Conservation (phyloP, 2,888 invertebrate genomes). For the Liodrosophila aerea region DNA sequence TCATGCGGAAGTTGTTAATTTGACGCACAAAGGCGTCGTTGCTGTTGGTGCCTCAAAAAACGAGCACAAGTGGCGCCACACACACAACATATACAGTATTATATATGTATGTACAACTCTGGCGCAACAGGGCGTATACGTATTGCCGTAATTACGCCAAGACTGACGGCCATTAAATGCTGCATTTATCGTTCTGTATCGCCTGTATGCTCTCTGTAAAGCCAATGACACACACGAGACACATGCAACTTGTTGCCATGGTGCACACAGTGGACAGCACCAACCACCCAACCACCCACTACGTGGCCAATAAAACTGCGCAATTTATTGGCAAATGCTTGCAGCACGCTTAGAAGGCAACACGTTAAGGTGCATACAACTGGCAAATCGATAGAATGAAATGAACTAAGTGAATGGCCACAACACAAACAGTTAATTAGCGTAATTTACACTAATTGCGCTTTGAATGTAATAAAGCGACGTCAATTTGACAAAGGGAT, state of each 20-base stretch:
- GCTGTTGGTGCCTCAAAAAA: slow-evolving; percentile 43
- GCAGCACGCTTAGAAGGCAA: slow-evolving; percentile 4
- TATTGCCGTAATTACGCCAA: slow-evolving; percentile 60
- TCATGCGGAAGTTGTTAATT: slow-evolving; percentile 78
- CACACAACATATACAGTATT: background rate
- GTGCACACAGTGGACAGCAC: background rate
- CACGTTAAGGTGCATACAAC: background rate
- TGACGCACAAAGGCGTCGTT: slow-evolving; percentile 68
- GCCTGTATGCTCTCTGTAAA: slow-evolving; percentile 2
- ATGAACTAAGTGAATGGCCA: slow-evolving; percentile 16
- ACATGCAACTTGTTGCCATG: slow-evolving; percentile 46
- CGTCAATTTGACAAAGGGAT: too few relatives aligned
- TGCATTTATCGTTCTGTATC: slow-evolving; percentile 33
- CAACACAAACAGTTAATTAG: slow-evolving; percentile 56
- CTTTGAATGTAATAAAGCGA: slow-evolving; percentile 19
- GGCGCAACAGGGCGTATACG: slow-evolving; percentile 62
- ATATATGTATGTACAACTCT: background rate
- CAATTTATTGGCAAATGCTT: slow-evolving; percentile 41
- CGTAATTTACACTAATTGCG: slow-evolving; percentile 58
- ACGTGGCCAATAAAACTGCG: slow-evolving; percentile 32
- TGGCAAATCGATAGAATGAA: background rate
- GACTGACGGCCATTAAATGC: slow-evolving; percentile 43
- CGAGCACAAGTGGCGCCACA: slow-evolving; percentile 63
- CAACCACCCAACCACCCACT: slow-evolving; percentile 4
- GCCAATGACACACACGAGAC: slow-evolving; percentile 9